phyloP scores from a whole-genome alignment of 2,797 vertebrate species.

The Pangasius djambal region DNA sequence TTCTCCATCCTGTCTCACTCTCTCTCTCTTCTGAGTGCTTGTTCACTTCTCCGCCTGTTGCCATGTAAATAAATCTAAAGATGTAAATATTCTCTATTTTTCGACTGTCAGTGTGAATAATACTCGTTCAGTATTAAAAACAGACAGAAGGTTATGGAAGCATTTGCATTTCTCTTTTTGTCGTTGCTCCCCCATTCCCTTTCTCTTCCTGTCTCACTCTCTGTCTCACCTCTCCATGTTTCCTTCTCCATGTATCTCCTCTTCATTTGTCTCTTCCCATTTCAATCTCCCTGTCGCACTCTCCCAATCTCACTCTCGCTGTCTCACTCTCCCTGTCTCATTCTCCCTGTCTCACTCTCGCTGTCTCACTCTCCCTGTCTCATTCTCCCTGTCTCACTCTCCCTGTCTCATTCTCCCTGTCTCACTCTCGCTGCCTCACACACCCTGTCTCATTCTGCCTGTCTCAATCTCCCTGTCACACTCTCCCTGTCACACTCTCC shows the following conservation, averaged over 20 bases:
- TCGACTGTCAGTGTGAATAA: conserved; percentile 55
- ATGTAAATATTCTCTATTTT: conserved; percentile 64
- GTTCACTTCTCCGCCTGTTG: conserved; percentile 44
- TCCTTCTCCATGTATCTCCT: neutral
- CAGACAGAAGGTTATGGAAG: conserved; percentile 48
- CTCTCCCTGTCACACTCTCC: neutral
- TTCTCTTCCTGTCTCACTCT: neutral
- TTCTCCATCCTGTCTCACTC: neutral
- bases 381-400: neutral
- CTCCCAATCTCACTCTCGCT: no score
- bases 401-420: neutral
- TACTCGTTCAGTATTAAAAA: conserved; percentile 49
- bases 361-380: neutral
- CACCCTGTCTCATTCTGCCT: neutral
- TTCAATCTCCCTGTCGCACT: neutral
- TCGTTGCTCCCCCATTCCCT: neutral
- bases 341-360: no score
- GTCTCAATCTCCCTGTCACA: conserved; percentile 10
- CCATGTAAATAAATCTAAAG: conserved; percentile 59
- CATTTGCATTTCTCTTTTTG: conserved; percentile 1
- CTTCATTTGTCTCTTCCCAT: neutral
- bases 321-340: no score
- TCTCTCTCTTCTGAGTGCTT: conserved; percentile 12
- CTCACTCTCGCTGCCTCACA: no score
- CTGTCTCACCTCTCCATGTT: neutral